Conservation (phyloP, 1,140 invertebrate species). For the Popillia japonica region DNA sequence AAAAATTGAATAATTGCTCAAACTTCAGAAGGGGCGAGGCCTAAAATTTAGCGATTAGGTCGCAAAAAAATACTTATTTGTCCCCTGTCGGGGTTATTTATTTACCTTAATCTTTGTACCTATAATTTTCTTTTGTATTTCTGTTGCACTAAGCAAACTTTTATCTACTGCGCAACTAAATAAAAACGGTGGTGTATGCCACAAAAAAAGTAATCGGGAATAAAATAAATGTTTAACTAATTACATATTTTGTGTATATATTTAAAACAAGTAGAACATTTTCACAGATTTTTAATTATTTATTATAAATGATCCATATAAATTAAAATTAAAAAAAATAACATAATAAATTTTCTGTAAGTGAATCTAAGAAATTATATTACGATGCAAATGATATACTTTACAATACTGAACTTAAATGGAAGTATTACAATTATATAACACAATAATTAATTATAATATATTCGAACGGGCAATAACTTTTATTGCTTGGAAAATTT, state of each 20-base stretch:
- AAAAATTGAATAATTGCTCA: too few species aligned
- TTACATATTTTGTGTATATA: conserved; percentile 26
- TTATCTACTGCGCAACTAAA: neutral
- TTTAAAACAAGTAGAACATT: conserved; percentile 34
- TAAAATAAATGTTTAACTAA: conserved; percentile 20
- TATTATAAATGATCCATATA: conserved; percentile 32
- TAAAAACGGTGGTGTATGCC: neutral
- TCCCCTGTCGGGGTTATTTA: too few species aligned
- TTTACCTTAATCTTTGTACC: too few species aligned
- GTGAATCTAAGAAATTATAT: conserved; percentile 37
- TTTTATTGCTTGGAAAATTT: conserved; percentile 20
- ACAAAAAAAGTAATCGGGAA: neutral
- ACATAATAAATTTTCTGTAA: conserved; percentile 44
- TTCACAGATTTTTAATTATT: conserved; percentile 34
- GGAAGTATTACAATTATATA: conserved; percentile 21
- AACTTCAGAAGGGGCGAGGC: too few species aligned
- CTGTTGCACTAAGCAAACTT: too few species aligned
- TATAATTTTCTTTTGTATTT: too few species aligned
- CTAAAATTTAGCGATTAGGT: too few species aligned
- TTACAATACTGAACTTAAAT: conserved; percentile 31
- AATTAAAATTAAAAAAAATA: conserved; percentile 34
- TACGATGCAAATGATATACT: conserved; percentile 28
- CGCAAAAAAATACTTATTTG: too few species aligned
- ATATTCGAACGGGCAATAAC: conserved; percentile 13
- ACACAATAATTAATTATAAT: neutral